Conservation (phyloP, 1,140 invertebrate genomes). For the Stegodyphus dumicola region DNA sequence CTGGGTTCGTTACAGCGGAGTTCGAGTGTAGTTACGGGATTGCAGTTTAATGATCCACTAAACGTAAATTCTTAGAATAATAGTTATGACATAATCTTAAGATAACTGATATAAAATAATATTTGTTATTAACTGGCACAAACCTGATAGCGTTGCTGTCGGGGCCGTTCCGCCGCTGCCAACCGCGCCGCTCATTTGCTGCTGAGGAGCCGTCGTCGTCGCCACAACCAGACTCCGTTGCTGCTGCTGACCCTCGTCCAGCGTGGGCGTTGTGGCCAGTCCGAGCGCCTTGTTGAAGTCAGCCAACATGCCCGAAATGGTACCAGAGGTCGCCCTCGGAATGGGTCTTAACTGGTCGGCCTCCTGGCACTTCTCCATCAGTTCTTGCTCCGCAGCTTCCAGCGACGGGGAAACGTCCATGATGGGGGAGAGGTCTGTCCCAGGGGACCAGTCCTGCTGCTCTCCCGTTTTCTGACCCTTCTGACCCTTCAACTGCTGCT, state of each 20-base stretch:
- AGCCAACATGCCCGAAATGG: slow-evolving; percentile 72
- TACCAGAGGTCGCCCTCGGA: slow-evolving; percentile 64
- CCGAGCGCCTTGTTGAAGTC: slow-evolving; percentile 69
- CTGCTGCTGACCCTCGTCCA: slow-evolving; percentile 16
- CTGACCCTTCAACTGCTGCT: slow-evolving; percentile 29
- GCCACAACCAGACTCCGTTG: not conserved
- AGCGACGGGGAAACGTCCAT: slow-evolving; percentile 71
- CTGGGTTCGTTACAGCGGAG: no score
- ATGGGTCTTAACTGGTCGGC: slow-evolving; percentile 31
- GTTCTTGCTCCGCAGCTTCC: slow-evolving; percentile 69
- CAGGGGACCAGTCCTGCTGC: slow-evolving; percentile 69
- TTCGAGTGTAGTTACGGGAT: no score
- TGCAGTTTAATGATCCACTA: no score
- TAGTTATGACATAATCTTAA: no score
- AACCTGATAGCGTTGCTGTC: slow-evolving; percentile 1
- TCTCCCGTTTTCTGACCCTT: slow-evolving; percentile 65
- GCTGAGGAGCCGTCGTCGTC: slow-evolving; percentile 10
- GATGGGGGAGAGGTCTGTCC: slow-evolving; percentile 71
- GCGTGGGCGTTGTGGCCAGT: slow-evolving; percentile 41
- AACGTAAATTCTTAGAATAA: no score
- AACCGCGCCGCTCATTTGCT: slow-evolving; percentile 33
- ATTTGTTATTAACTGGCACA: no score
- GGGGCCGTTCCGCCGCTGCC: not conserved
- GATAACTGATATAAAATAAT: no score
- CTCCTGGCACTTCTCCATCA: slow-evolving; percentile 66